Evolutionary conservation across 1,140 invertebrate genomes (phyloP).

Genomic region (Zaprionus camerounensis): DNA sequence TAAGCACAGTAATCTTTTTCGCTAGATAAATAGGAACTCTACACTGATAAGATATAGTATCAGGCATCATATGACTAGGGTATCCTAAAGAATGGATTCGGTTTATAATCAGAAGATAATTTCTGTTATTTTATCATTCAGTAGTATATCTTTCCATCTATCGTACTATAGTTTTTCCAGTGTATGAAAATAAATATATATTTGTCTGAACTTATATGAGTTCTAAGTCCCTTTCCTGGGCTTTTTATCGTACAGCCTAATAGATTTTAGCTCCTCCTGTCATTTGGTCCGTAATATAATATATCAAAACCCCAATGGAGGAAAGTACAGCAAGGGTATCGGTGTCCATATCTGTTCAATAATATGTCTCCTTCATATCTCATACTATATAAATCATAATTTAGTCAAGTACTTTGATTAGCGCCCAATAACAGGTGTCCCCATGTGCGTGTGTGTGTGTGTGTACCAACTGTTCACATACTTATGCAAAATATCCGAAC

Average conservation of each 20-base stretch:
- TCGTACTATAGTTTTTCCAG: background rate
- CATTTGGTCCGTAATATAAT: background rate
- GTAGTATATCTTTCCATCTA: background rate
- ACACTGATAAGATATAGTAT: slow-evolving; percentile 29
- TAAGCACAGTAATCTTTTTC: background rate
- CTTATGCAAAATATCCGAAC: slow-evolving; percentile 14
- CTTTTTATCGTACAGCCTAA: slow-evolving; percentile 19
- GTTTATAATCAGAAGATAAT: background rate
- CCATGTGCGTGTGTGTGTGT: no score
- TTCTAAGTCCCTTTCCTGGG: background rate
- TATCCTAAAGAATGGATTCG: background rate
- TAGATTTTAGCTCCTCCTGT: slow-evolving; percentile 25
- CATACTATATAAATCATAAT: slow-evolving; percentile 57
- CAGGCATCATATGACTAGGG: slow-evolving; percentile 39
- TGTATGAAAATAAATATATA: background rate
- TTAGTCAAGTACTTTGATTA: slow-evolving; percentile 65
- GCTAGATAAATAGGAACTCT: background rate
- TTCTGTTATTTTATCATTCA: slow-evolving; percentile 1
- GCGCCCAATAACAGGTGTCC: slow-evolving; percentile 49
- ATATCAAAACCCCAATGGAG: slow-evolving; percentile 8
- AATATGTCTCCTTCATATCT: slow-evolving; percentile 20
- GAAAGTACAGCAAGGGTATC: background rate
- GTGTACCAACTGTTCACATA: slow-evolving; percentile 4
- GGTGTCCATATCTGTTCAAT: slow-evolving; percentile 5
- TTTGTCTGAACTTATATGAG: background rate